phyloP scores from a whole-genome alignment of 1,140 invertebrate genomes.

The Pseudachorutes palmiensis region DNA sequence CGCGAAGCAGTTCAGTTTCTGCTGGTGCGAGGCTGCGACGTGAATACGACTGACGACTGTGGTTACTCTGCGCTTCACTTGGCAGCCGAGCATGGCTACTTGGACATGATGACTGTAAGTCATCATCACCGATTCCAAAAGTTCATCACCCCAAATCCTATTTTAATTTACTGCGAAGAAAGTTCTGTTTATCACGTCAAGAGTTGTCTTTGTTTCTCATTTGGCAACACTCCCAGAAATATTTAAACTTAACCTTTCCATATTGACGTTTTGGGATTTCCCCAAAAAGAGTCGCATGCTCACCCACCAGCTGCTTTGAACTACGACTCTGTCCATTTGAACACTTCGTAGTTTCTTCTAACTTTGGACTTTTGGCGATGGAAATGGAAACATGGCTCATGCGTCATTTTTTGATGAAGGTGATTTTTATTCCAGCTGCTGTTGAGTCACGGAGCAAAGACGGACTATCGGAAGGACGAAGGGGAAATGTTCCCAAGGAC shows the following conservation, averaged over 20 bases:
- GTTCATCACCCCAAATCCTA: neutral
- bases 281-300: neutral
- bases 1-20: slow-evolving; percentile 67
- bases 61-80: slow-evolving; percentile 83
- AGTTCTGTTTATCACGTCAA: too few species aligned
- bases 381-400: too few species aligned
- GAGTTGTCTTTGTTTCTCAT: neutral
- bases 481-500: slow-evolving; percentile 47
- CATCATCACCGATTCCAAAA: neutral
- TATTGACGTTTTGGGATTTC: slow-evolving; percentile 2
- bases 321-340: neutral
- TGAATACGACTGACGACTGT: slow-evolving; percentile 77
- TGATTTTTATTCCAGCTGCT: slow-evolving; percentile 50
- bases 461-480: slow-evolving; percentile 64
- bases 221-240: neutral
- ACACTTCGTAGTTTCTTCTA: neutral
- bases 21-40: slow-evolving; percentile 66
- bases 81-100: slow-evolving; percentile 72
- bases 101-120: slow-evolving; percentile 52
- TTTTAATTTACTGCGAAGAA: neutral
- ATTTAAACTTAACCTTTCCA: neutral
- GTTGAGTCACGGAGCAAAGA: slow-evolving; percentile 66
- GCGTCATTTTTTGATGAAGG: too few species aligned
- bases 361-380: neutral
- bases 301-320: neutral